These are phyloP conservation scores for Whitmania pigra DNA, from an alignment of 1,140 invertebrate species.

Conservation along the genomic window DNA sequence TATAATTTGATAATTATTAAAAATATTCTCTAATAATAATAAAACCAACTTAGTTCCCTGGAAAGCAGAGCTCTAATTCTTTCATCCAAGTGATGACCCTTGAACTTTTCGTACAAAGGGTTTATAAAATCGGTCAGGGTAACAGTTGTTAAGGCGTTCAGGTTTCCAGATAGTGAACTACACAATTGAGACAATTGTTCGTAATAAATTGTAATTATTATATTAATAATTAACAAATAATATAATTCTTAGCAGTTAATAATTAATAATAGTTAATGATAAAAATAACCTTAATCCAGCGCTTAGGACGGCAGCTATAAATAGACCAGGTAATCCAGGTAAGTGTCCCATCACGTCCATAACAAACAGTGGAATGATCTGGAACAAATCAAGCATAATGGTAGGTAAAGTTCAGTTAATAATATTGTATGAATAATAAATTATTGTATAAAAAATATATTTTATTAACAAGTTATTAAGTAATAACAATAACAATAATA, in stretches of 20 bases:
- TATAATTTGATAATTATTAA: too few relatives aligned
- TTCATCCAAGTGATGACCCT: slow-evolving; percentile 54
- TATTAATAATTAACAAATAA: background rate
- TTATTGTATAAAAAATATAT: too few relatives aligned
- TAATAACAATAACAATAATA: too few relatives aligned
- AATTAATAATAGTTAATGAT: too few relatives aligned
- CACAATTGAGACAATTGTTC: slow-evolving; percentile 16
- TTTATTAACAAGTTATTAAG: too few relatives aligned
- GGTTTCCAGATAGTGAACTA: slow-evolving; percentile 76
- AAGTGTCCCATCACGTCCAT: slow-evolving; percentile 60
- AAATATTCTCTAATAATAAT: background rate
- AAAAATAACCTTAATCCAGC: slow-evolving; percentile 59
- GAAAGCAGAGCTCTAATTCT: slow-evolving; percentile 57
- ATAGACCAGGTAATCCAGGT: slow-evolving; percentile 67
- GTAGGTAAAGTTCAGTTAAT: too few relatives aligned
- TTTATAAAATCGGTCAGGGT: slow-evolving; percentile 70
- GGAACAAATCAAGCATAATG: slow-evolving; percentile 26
- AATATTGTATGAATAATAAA: too few relatives aligned
- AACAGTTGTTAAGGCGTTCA: slow-evolving; percentile 78
- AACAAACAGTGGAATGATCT: slow-evolving; percentile 66
- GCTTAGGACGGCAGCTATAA: slow-evolving; percentile 73
- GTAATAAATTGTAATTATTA: background rate
- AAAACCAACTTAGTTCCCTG: slow-evolving; percentile 41
- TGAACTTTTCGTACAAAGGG: slow-evolving; percentile 46
- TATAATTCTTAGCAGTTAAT: too few relatives aligned